Evolutionary conservation across 2,113 vertebrate genomes (phyloP).

Genomic region (Craseonycteris thonglongyai): DNA sequence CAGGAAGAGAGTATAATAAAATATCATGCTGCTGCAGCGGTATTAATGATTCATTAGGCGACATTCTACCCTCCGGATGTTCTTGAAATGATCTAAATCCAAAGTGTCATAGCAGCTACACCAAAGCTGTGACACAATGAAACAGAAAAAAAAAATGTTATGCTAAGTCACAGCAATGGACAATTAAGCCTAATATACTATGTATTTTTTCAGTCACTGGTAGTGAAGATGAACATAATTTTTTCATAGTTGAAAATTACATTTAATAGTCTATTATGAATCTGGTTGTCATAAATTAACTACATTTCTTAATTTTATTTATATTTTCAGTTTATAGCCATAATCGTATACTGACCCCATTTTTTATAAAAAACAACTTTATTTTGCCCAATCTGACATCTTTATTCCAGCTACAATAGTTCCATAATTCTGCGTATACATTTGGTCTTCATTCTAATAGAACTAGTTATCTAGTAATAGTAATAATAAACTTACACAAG

Average conservation of each 20-base stretch:
- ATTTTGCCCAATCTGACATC: background rate
- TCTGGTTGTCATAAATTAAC: background rate
- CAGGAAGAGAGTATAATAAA: conserved; percentile 42
- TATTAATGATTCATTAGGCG: conserved; percentile 60
- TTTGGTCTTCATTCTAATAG: background rate
- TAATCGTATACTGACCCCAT: background rate
- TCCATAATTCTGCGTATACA: background rate
- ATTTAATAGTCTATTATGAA: background rate
- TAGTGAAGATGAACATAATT: background rate
- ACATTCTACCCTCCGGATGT: conserved; percentile 48
- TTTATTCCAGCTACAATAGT: background rate
- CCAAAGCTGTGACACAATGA: conserved; percentile 28
- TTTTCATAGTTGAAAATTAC: background rate
- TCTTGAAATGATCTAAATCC: conserved; percentile 50
- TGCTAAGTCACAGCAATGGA: background rate
- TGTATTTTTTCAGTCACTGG: background rate
- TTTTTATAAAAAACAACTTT: background rate
- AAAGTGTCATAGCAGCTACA: conserved; percentile 2
- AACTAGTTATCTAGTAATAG: background rate
- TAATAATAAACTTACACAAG: background rate
- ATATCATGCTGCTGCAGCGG: conserved; percentile 40
- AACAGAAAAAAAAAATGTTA: background rate
- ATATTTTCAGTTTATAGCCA: background rate
- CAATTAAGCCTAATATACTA: background rate
- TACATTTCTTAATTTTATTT: background rate